Base-by-base conservation (phyloP, 2,113 vertebrate genomes). In the Nyctereutes procyonoides region DNA sequence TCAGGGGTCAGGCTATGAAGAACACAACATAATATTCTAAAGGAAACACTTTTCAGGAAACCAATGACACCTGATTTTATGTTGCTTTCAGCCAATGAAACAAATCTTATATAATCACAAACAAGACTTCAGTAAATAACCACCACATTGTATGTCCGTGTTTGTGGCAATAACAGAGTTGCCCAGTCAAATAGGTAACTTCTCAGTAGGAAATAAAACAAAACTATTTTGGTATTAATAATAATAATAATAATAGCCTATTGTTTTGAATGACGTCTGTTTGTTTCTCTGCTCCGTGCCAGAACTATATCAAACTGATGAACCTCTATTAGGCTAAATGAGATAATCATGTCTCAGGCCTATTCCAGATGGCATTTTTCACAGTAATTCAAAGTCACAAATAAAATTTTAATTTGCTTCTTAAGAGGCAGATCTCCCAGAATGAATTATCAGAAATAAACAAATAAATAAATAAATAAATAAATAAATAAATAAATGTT, bases 361-460 rank as follows among this genome's bases (percentile, higher is more conserved):
- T 96, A 53, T 53, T 84, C 32, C 30, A 77, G 38, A 58, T 69
- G 60, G 38, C 19, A 77, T 84, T 89, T 93, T 69, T 58, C 35
- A 84, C 3, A 60, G 6, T 89, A 60, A 93, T 76, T 76, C 62
- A 62, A 89, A 63, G 32, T 83, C 53, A 77, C 32, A 96, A 69
- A 38, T 51, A 88, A 14, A 67, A 84, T 89, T 93, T 55, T 96
- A 93, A 93, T 43, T 89, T 67, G 10, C 51, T 89, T 62, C 30
- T 84, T 77, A 69, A 77, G 88, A 69, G 10, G n/a, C 53, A 73
- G 65, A 87, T 69, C 71, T 60, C 19, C 69, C 20, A 53, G 30
- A 89, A 77, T 8, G 13, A 58, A 51, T 56, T 19, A 32, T 76
- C 8, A 60, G 6, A 35, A 88, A 90, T 43, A 43, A 43, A 43